Conservation (phyloP, 2,113 vertebrate genomes). For the Corythornis cristatus region DNA sequence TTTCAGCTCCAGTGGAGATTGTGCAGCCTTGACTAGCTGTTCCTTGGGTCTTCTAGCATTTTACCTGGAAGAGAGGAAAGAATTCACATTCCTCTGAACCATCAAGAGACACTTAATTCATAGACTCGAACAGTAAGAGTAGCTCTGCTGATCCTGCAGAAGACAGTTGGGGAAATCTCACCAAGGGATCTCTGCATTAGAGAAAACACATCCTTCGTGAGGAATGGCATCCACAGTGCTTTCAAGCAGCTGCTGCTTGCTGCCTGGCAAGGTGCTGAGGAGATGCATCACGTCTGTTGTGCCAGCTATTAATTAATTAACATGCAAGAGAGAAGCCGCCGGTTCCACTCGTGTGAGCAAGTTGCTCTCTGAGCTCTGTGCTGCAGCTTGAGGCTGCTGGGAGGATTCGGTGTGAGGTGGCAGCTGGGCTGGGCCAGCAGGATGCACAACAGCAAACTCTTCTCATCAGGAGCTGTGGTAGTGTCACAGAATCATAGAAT, state of each 20-base stretch:
- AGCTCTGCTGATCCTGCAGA: neutral
- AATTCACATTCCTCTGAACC: neutral
- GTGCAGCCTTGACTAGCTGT: neutral
- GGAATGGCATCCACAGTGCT: neutral
- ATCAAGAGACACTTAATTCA: neutral
- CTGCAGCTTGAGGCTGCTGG: neutral
- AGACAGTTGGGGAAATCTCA: neutral
- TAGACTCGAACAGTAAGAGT: neutral
- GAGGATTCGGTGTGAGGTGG: neutral
- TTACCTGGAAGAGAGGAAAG: neutral
- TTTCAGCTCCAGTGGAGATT: neutral
- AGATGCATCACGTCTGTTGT: accelerated
- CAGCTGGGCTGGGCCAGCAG: neutral
- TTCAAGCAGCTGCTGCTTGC: neutral
- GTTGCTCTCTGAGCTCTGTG: neutral
- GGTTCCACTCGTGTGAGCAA: neutral
- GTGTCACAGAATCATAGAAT: neutral
- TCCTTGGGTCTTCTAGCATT: neutral
- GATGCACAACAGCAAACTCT: neutral
- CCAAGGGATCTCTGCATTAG: neutral
- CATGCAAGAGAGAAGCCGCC: neutral
- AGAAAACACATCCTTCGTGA: neutral
- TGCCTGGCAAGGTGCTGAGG: neutral
- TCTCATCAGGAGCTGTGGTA: neutral
- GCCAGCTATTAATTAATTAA: neutral